Base-by-base conservation (phyloP, 2,888 invertebrate genomes). In the Pseudoips prasinana region DNA sequence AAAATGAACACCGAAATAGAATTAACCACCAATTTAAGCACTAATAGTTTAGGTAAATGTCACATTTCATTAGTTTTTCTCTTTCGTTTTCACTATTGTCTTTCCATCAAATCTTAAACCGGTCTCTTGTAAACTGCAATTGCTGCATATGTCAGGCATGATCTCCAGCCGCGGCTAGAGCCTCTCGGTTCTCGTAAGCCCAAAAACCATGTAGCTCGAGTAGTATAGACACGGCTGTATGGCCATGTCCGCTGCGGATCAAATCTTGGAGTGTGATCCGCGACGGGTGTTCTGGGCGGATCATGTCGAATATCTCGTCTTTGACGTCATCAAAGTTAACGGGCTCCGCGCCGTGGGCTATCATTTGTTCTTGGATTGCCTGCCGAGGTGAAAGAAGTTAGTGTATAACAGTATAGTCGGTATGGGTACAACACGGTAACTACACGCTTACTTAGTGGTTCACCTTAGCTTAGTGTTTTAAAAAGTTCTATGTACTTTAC, bases 271-370 rank as follows among this genome's bases (percentile, higher is more conserved):
- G 83, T 0, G 97, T 97, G 50, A 98, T 97, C 71, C 92, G 92
- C 6, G 92, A 89, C 0, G 96, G 94, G 76, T 98, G 92, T 38
- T 90, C 92, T 0, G 98, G 97, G 46, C 96, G 94, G 1, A 98
- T 96, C 98, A 99, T 98, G 85, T 98, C 98, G 87, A 98, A 98
- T 54, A 98, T 95, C 86, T 98, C 98, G 88, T 98, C 97, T 75
- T 97, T 97, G 0, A 98, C 95, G 82, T 98, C 98, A 56, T 97
- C 94, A 75, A 98, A 98, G 57, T 93, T 93, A 0, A 98, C 96
- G 0, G 95, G 94, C 49, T 97, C 96, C n/a, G 96, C 95, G 14
- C 95, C 95, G 73, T 96, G 95, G 4, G 93, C 91, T 34, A 92
- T 91, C 92, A 98, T 95, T 77, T 96, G 96, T 51, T 96, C 95